Evolutionary conservation across 2,113 vertebrate genomes (phyloP).

Genomic region (Hystrix brachyura): DNA sequence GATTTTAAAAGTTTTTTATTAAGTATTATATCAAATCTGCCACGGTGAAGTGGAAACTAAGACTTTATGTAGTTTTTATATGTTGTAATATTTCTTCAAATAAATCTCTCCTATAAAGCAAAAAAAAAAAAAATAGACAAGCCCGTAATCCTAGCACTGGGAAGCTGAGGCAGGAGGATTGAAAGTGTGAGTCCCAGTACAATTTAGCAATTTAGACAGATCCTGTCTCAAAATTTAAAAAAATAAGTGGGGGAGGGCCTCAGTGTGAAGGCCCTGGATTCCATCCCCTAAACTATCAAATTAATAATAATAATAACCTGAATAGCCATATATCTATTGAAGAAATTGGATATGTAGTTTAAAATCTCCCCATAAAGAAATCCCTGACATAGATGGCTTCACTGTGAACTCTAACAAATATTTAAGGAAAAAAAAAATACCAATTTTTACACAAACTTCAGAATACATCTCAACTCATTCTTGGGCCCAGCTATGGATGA

Average conservation of each 20-base stretch:
- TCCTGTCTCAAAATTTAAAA: no score
- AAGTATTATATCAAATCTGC: slow-evolving; percentile 88
- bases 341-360: not conserved
- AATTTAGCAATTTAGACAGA: not conserved
- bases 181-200: not conserved
- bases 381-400: not conserved
- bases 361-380: not conserved
- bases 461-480: not conserved
- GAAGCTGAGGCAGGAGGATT: no score
- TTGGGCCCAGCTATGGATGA: not conserved
- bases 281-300: no score
- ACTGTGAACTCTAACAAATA: not conserved
- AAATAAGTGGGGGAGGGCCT: not conserved
- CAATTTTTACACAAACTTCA: not conserved
- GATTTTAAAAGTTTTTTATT: slow-evolving; percentile 92
- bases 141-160: no score
- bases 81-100: slow-evolving; percentile 99
- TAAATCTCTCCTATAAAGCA: slow-evolving; percentile 93
- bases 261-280: not conserved
- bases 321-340: not conserved
- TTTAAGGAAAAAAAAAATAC: not conserved
- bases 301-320: no score
- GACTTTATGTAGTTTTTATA: slow-evolving; percentile 99
- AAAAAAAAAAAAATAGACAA: not conserved
- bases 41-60: slow-evolving; percentile 90